Evolutionary conservation across 2,797 vertebrate species (phyloP).

Genomic region (Darevskia mixta): DNA sequence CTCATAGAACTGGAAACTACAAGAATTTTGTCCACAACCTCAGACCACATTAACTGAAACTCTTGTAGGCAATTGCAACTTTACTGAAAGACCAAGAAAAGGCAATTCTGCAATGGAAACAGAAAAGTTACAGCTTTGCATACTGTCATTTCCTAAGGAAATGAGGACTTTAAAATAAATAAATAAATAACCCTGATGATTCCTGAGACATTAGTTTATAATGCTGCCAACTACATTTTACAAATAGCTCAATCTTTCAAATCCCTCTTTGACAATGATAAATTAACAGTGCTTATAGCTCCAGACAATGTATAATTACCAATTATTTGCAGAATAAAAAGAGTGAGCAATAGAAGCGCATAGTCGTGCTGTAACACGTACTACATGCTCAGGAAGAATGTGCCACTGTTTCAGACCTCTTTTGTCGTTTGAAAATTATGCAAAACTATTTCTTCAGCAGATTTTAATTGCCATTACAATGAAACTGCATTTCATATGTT

Average conservation of each 20-base stretch:
- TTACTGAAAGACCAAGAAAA: not conserved
- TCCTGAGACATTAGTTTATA: not conserved
- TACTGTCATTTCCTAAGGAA: constrained; percentile 27
- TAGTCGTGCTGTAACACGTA: constrained; percentile 47
- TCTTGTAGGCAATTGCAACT: not conserved
- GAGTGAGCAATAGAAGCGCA: constrained; percentile 47
- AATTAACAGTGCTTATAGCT: constrained; percentile 53
- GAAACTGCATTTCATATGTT: constrained; percentile 43
- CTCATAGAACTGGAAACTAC: not conserved
- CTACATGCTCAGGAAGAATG: constrained; percentile 21
- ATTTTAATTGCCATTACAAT: constrained; percentile 13
- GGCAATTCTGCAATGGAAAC: constrained; percentile 24
- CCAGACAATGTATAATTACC: constrained; percentile 51
- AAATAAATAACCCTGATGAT: not conserved
- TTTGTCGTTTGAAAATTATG: constrained; percentile 26
- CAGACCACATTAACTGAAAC: not conserved
- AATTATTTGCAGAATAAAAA: constrained; percentile 59
- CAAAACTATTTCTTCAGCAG: constrained; percentile 49
- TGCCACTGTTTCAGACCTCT: constrained; percentile 19
- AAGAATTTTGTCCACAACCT: not conserved
- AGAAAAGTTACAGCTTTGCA: accelerated
- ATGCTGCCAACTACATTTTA: constrained; percentile 16
- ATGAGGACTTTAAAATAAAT: not conserved
- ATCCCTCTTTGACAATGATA: constrained; percentile 50
- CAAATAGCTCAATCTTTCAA: constrained; percentile 36